Evolutionary conservation across 2,113 vertebrate species (phyloP), one percentile per base, ranked within the genome.

Genomic region (Phalacrocorax brasilianus): DNA sequence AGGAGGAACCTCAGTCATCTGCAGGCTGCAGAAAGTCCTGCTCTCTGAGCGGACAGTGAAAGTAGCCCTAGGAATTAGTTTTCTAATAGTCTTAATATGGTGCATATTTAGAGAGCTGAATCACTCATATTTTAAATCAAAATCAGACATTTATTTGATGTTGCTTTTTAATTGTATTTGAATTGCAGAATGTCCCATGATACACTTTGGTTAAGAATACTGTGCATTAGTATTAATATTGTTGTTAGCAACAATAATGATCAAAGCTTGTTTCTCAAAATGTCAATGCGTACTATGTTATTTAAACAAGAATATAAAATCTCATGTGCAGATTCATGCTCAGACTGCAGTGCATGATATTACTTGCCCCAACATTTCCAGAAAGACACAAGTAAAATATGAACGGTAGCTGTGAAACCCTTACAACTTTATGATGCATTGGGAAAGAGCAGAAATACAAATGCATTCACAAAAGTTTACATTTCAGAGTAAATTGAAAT

Each of bases 121-220:
- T 74, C n/a, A 21, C 30, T 58, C 17, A 6, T 50, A 40, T 84
- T 88, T 96, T 38, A 79, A 91, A 92, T 76, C 16, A 89, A 91
- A 93, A 72, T 71, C 30, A 93, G 81, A 68, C 33, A 11, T 52
- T 78, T 76, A 49, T 91, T 95, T 89, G 89, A 50, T 63, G 78
- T 72, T 61, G 65, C 15, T 89, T 92, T 96, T 84, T 85, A 96
- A 89, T 95, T 91, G 20, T 92, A 61, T 97, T 95, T 96, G 89
- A 89, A 93, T 91, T 95, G 77, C 53, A 92, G 91, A 97, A 62
- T 27, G 50, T 21, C 30, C 58, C 15, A 1, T 23, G 21, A 68
- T 45, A 35, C 2, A 3, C 70, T 94, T 89, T 62, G 45, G 45
- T 79, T 93, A 92, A 93, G 73, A 67, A n/a, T 49, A n/a, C 30